phyloP scores from a whole-genome alignment of 2,888 invertebrate species.

The Sesia bembeciformis region DNA sequence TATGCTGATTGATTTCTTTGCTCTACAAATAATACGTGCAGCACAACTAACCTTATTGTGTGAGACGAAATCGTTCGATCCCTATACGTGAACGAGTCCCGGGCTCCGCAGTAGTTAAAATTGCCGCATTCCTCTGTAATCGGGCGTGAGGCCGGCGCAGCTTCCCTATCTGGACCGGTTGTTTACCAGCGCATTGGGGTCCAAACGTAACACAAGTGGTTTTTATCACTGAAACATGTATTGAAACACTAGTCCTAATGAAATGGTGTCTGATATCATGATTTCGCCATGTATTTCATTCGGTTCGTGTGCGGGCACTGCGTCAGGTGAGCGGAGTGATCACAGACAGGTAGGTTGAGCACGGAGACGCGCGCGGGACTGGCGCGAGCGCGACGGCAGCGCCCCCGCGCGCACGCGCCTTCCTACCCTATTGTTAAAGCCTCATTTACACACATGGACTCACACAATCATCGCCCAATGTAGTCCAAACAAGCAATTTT shows the following conservation, averaged over 20 bases:
- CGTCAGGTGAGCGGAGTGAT: conserved; percentile 17
- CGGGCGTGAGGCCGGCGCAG: conserved; percentile 65
- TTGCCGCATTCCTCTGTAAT: conserved; percentile 70
- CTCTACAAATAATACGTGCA: not conserved
- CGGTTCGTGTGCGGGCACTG: conserved; percentile 36
- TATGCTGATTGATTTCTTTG: not conserved
- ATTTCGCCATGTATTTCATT: conserved; percentile 38
- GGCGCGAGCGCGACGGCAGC: conserved; percentile 34
- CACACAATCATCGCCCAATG: not conserved
- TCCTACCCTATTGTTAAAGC: conserved; percentile 13
- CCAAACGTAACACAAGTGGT: conserved; percentile 23
- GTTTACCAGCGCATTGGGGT: conserved; percentile 28
- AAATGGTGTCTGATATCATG: conserved; percentile 35
- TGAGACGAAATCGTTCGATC: conserved; percentile 44
- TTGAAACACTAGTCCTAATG: conserved; percentile 35
- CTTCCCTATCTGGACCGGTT: conserved; percentile 66
- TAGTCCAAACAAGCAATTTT: not conserved
- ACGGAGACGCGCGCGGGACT: conserved; percentile 56
- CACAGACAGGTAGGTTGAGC: conserved; percentile 28
- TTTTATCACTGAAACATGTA: conserved; percentile 55
- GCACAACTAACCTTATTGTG: conserved; percentile 43
- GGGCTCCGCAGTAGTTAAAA: conserved; percentile 71
- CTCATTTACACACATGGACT: conserved; percentile 40
- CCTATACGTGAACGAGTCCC: conserved; percentile 60
- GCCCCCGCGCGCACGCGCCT: conserved; percentile 47